These are phyloP conservation scores for Acrossocheilus fasciatus DNA, from an alignment of 2,797 vertebrate genomes.

Conservation along the genomic window DNA sequence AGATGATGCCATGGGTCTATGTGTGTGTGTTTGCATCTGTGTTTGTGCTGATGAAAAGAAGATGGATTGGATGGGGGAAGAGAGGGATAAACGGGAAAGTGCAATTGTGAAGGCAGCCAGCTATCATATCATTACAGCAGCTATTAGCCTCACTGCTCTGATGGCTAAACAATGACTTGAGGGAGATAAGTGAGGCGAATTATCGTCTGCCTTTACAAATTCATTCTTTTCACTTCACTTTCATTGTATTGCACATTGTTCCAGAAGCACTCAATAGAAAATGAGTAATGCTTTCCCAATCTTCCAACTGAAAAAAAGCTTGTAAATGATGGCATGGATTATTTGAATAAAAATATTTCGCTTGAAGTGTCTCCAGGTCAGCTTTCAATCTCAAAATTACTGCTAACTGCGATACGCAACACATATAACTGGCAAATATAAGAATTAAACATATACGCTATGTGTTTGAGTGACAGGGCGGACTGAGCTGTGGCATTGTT, in stretches of 20 bases:
- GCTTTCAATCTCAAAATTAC: not conserved
- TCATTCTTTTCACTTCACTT: conserved; percentile 45
- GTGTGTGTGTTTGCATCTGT: conserved; percentile 39
- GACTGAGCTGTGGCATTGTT: not conserved
- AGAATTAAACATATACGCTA: not conserved
- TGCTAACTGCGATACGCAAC: not conserved
- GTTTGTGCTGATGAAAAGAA: conserved; percentile 49
- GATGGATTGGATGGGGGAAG: not conserved
- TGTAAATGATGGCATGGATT: conserved; percentile 25
- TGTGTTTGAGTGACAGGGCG: conserved; percentile 50
- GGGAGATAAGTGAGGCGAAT: conserved; percentile 36
- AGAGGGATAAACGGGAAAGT: conserved; percentile 38
- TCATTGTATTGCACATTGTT: conserved; percentile 15
- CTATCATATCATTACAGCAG: conserved; percentile 60
- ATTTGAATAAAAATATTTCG: not conserved
- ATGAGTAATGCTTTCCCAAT: conserved; percentile 27
- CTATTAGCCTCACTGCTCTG: conserved; percentile 54
- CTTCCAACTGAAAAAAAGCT: conserved; percentile 1
- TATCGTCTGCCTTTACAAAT: conserved; percentile 34
- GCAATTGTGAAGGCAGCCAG: conserved; percentile 47
- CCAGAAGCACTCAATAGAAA: conserved; percentile 33
- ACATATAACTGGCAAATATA: not conserved
- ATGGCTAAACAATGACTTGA: conserved; percentile 52
- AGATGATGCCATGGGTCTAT: conserved; percentile 53
- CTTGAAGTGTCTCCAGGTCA: not conserved